These are phyloP conservation scores for Petrosia ficiformis DNA, from an alignment of 37 sponge, comb jelly and placozoan genomes.

Conservation along the genomic window DNA sequence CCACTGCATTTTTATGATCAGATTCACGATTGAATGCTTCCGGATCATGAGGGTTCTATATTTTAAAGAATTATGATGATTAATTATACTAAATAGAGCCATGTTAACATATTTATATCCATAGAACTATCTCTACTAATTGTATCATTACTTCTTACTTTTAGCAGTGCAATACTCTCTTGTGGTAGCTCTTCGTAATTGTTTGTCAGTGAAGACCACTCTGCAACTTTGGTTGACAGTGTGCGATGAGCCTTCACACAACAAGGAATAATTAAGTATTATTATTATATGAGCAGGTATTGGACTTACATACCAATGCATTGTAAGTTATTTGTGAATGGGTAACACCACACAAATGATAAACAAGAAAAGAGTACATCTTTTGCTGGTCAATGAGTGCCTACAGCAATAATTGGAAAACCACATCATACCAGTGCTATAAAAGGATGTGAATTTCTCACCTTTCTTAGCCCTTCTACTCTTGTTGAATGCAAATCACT, in stretches of 20 bases:
- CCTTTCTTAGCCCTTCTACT: slow-evolving; percentile 67
- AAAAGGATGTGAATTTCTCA: neutral
- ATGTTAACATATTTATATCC: too few relatives aligned
- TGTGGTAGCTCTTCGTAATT: slow-evolving; percentile 47
- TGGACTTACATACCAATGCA: slow-evolving; percentile 37
- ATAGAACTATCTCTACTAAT: too few relatives aligned
- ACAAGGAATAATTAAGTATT: neutral
- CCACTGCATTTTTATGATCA: too few relatives aligned
- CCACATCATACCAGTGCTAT: neutral
- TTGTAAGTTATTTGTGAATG: slow-evolving; percentile 52
- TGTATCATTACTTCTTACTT: slow-evolving; percentile 49
- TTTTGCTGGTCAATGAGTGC: slow-evolving; percentile 70
- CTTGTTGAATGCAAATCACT: slow-evolving; percentile 46
- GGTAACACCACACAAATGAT: slow-evolving; percentile 40
- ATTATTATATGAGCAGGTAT: too few relatives aligned
- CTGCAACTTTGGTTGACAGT: slow-evolving; percentile 38
- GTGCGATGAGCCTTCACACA: slow-evolving; percentile 36
- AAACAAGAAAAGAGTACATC: slow-evolving; percentile 65
- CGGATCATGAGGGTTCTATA: slow-evolving; percentile 60
- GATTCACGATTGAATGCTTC: slow-evolving; percentile 29
- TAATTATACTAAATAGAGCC: too few relatives aligned
- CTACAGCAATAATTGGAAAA: slow-evolving; percentile 12
- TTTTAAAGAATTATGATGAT: too few relatives aligned
- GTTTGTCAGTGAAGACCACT: slow-evolving; percentile 28
- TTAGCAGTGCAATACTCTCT: slow-evolving; percentile 51